Evolutionary conservation across 2,888 invertebrate genomes (phyloP).

Genomic region (Agrochola lychnidis): DNA sequence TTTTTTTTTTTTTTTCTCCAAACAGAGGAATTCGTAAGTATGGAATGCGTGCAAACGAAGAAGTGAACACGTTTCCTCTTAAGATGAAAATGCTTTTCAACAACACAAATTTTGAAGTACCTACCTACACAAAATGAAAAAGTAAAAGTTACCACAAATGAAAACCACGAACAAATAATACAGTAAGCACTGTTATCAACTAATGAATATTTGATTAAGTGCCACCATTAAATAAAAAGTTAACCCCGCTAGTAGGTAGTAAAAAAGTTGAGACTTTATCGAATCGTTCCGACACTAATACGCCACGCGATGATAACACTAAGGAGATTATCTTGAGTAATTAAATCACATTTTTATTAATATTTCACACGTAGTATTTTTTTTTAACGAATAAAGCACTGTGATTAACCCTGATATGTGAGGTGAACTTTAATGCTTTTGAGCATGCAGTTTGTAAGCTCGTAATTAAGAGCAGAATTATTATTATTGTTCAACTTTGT

Average conservation of each 20-base stretch:
- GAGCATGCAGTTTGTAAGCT: slow-evolving; percentile 61
- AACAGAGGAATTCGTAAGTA: too few species aligned
- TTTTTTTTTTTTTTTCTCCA: too few species aligned
- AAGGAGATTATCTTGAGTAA: slow-evolving; percentile 81
- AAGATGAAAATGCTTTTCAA: too few species aligned
- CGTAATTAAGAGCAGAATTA: slow-evolving; percentile 55
- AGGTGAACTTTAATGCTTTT: slow-evolving; percentile 56
- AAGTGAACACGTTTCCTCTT: too few species aligned
- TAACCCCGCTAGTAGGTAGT: slow-evolving; percentile 54
- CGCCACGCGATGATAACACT: slow-evolving; percentile 83
- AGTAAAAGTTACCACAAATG: slow-evolving; percentile 20
- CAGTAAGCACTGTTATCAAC: slow-evolving; percentile 64
- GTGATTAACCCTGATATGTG: slow-evolving; percentile 61
- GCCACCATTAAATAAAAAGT: slow-evolving; percentile 68
- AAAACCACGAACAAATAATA: slow-evolving; percentile 41
- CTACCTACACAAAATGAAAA: slow-evolving; percentile 2
- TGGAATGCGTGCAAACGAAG: too few species aligned
- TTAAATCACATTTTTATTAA: slow-evolving; percentile 77
- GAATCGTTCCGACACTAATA: slow-evolving; percentile 81
- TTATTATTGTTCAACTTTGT: slow-evolving; percentile 58
- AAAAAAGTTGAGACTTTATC: slow-evolving; percentile 76
- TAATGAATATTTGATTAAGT: slow-evolving; percentile 77
- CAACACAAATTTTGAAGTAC: neutral
- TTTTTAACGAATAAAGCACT: slow-evolving; percentile 48
- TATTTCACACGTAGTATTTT: slow-evolving; percentile 70